These are phyloP conservation scores for Eufriesea mexicana DNA, from an alignment of 1,140 invertebrate species.

Conservation along the genomic window DNA sequence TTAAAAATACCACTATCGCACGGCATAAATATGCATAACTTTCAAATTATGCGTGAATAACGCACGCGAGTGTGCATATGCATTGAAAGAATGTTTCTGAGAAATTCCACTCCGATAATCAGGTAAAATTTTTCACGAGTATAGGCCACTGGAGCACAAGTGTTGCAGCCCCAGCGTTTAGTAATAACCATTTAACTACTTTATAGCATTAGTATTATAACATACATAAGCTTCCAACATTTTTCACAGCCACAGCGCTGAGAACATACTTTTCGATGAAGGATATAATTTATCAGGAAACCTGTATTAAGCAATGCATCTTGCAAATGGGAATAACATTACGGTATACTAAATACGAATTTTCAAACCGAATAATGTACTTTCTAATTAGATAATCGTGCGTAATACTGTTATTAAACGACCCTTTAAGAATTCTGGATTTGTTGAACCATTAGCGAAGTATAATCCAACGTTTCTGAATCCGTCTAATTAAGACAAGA, in stretches of 20 bases:
- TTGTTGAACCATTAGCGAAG: no score
- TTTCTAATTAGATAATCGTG: not conserved
- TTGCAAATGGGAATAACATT: not conserved
- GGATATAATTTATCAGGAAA: not conserved
- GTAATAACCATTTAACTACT: constrained; percentile 13
- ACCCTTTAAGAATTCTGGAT: no score
- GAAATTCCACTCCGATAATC: not conserved
- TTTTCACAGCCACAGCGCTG: not conserved
- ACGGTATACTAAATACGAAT: not conserved
- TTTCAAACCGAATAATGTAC: not conserved
- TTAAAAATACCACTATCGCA: not conserved
- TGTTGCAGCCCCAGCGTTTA: not conserved
- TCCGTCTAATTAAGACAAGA: no score
- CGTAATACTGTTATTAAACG: no score
- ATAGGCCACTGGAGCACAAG: not conserved
- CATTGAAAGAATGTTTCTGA: not conserved
- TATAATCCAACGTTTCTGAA: no score
- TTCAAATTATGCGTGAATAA: not conserved
- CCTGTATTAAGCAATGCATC: no score
- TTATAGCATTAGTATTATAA: constrained; percentile 18
- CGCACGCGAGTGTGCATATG: not conserved
- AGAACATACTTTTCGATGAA: not conserved
- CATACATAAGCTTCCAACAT: not conserved
- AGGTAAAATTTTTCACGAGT: constrained; percentile 9
- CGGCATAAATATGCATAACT: not conserved